Evolutionary conservation across 2,888 invertebrate genomes (phyloP).

Genomic region (Hydrotaea cyrtoneurina): DNA sequence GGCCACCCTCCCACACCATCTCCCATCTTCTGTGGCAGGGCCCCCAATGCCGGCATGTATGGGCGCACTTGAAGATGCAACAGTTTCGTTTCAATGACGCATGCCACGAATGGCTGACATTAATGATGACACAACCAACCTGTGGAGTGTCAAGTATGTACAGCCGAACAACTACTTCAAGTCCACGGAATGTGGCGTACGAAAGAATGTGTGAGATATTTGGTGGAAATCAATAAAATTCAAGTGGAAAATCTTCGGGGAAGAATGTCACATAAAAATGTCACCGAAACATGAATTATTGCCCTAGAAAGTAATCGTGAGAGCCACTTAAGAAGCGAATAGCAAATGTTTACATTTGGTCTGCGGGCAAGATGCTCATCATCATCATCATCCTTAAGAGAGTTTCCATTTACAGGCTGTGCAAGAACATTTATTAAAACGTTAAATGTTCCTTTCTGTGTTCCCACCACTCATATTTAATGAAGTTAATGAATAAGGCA

Average conservation of each 20-base stretch:
- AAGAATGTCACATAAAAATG: constrained; percentile 28
- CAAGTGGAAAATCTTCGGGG: constrained; percentile 29
- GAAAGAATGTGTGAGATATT: constrained; percentile 19
- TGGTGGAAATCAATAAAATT: constrained; percentile 41
- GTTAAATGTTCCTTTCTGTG: not conserved
- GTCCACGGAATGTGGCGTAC: not conserved
- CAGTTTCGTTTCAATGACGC: constrained; percentile 67
- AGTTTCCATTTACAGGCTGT: not conserved
- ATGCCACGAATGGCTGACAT: constrained; percentile 71
- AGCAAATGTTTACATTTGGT: constrained; percentile 14
- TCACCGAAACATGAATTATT: constrained; percentile 12
- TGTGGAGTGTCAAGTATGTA: constrained; percentile 43
- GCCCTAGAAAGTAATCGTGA: not conserved
- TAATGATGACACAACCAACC: constrained; percentile 66
- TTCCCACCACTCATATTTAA: constrained; percentile 4
- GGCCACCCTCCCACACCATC: no score
- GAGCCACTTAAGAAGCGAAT: not conserved
- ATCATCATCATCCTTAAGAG: not conserved
- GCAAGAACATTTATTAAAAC: not conserved
- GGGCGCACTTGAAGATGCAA: constrained; percentile 47
- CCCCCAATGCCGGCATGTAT: not conserved
- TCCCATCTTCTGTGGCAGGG: not conserved
- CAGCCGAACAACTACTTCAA: not conserved
- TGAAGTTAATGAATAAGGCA: not conserved
- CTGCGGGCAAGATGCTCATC: not conserved